Percentiles rank a stretch among this genome's conserved stretches.
Evolutionary conservation across 1,140 invertebrate genomes (phyloP).

Genomic region (Berghia stephanieae): DNA sequence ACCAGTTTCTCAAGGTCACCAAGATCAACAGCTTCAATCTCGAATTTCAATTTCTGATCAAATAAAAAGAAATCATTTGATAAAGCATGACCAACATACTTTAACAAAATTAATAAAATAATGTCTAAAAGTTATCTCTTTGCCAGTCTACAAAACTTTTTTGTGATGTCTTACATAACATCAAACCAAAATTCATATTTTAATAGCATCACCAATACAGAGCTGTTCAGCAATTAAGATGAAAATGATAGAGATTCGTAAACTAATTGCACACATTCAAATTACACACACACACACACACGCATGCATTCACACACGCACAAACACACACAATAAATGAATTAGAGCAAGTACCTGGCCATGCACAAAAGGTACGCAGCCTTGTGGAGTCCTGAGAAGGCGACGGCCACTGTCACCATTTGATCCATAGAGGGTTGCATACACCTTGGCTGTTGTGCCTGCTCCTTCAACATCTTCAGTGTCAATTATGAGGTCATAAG

Average conservation of each 20-base stretch:
- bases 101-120: no score
- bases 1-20: constrained; percentile 47
- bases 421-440: constrained; percentile 64
- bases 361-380: constrained; percentile 10
- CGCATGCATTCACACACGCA: neutral
- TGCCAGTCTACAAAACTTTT: no score
- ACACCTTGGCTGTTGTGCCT: constrained; percentile 62
- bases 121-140: no score
- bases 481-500: constrained; percentile 62
- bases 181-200: no score
- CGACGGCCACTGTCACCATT: constrained; percentile 59
- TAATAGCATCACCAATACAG: no score
- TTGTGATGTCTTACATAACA: no score
- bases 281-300: neutral
- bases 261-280: no score
- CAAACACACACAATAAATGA: neutral
- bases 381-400: constrained; percentile 6
- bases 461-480: constrained; percentile 61
- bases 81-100: no score
- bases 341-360: constrained; percentile 34
- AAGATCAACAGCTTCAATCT: constrained; percentile 46
- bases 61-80: neutral
- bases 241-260: no score
- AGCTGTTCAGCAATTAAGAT: no score
- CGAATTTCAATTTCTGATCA: constrained; percentile 14